Conservation (phyloP, 2,113 vertebrate genomes). For the Sardina pilchardus region DNA sequence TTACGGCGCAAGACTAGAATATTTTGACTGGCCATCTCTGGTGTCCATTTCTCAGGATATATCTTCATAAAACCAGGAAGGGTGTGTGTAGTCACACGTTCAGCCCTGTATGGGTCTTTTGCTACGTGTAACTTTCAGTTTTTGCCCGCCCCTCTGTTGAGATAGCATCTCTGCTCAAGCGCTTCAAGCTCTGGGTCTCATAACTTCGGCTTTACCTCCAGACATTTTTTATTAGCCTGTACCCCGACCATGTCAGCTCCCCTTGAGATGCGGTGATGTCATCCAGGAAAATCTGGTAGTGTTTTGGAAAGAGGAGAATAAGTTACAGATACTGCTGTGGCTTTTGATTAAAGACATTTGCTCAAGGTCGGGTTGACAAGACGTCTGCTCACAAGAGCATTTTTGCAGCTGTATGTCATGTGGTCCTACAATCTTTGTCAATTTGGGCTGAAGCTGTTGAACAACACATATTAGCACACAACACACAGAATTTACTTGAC, state of each 20-base stretch:
- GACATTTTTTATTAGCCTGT: slow-evolving; percentile 29
- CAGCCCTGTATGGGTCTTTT: background rate
- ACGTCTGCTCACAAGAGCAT: background rate
- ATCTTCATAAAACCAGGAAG: background rate
- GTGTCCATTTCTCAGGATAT: background rate
- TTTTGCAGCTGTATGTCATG: slow-evolving; percentile 8
- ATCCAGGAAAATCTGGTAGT: slow-evolving; percentile 38
- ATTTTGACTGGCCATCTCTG: background rate
- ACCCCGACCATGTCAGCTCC: slow-evolving; percentile 32
- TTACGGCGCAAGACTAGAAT: background rate
- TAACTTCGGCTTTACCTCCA: slow-evolving; percentile 19
- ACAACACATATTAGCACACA: background rate
- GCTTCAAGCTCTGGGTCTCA: slow-evolving; percentile 8
- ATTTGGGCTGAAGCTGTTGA: background rate
- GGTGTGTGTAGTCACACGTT: background rate
- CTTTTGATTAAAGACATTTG: slow-evolving; percentile 46
- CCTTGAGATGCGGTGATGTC: slow-evolving; percentile 27
- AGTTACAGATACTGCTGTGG: slow-evolving; percentile 29
- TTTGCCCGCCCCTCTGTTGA: background rate
- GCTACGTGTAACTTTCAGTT: background rate
- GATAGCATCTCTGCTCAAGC: slow-evolving; percentile 22
- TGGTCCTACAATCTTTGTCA: background rate
- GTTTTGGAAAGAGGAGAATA: slow-evolving; percentile 36
- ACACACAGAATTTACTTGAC: background rate
- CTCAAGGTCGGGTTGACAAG: slow-evolving; percentile 19